Percentiles rank a stretch among this genome's conserved stretches.
These are phyloP conservation scores for Pachliopta kotzebuea DNA, from an alignment of 2,888 invertebrate species.

Conservation along the genomic window DNA sequence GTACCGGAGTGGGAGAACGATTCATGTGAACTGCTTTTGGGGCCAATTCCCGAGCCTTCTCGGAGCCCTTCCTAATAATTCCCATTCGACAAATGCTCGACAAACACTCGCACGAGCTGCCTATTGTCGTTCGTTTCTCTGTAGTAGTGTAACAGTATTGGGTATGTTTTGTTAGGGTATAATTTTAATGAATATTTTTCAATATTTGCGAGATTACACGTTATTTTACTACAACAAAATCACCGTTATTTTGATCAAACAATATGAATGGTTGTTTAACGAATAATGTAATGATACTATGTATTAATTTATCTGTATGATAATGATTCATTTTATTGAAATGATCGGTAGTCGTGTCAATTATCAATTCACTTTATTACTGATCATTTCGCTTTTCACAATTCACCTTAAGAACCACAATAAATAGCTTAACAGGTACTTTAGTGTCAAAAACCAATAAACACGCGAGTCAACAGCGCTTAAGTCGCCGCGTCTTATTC, in stretches of 20 bases:
- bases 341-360: background rate
- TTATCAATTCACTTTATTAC: conserved; percentile 6
- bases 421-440: conserved; percentile 72
- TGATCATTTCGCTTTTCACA: conserved; percentile 39
- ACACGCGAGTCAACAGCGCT: conserved; percentile 75
- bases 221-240: background rate
- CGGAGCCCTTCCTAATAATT: conserved; percentile 78
- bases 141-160: conserved; percentile 75
- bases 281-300: background rate
- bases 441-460: conserved; percentile 73
- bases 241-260: background rate
- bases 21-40: conserved; percentile 81
- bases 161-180: conserved; percentile 31
- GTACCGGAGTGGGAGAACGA: conserved; percentile 75
- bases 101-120: conserved; percentile 77
- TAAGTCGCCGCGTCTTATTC: conserved; percentile 67
- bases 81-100: conserved; percentile 79
- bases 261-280: background rate
- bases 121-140: conserved; percentile 69
- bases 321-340: too few relatives aligned
- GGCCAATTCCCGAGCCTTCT: conserved; percentile 80
- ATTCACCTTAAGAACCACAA: conserved; percentile 55
- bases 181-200: conserved; percentile 32
- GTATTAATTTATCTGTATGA: background rate
- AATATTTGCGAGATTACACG: conserved; percentile 1